phyloP scores from a whole-genome alignment of 2,113 vertebrate species.

The Athene cunicularia region DNA sequence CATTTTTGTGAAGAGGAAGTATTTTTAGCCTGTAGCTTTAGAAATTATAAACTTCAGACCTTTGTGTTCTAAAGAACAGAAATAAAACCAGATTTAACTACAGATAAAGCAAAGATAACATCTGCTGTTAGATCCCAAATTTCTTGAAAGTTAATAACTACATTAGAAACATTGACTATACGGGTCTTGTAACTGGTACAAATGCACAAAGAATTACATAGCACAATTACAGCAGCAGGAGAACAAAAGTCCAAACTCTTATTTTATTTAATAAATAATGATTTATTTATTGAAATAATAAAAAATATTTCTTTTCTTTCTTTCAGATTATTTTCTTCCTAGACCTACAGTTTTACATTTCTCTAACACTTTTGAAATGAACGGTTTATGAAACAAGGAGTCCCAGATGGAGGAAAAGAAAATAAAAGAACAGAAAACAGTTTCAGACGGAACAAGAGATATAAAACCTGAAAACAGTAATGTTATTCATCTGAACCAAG shows the following conservation, averaged over 20 bases:
- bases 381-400: neutral
- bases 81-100: slow-evolving; percentile 10
- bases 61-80: slow-evolving; percentile 17
- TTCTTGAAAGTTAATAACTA: neutral
- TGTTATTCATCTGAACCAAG: neutral
- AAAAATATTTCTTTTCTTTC: neutral
- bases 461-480: neutral
- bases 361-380: neutral
- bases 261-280: neutral
- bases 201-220: neutral
- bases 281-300: neutral
- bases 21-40: slow-evolving; percentile 25
- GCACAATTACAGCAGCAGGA: neutral
- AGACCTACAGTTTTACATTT: neutral
- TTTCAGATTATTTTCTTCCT: slow-evolving; percentile 17
- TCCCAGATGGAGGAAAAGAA: neutral
- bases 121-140: slow-evolving; percentile 16
- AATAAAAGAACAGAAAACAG: neutral
- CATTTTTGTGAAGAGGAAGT: neutral
- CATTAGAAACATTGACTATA: neutral
- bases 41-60: neutral
- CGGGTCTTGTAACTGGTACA: neutral
- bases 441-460: neutral
- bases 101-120: slow-evolving; percentile 32
- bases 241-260: neutral